phyloP scores from a whole-genome alignment of 2,797 vertebrate species.

The Margarornis squamiger region DNA sequence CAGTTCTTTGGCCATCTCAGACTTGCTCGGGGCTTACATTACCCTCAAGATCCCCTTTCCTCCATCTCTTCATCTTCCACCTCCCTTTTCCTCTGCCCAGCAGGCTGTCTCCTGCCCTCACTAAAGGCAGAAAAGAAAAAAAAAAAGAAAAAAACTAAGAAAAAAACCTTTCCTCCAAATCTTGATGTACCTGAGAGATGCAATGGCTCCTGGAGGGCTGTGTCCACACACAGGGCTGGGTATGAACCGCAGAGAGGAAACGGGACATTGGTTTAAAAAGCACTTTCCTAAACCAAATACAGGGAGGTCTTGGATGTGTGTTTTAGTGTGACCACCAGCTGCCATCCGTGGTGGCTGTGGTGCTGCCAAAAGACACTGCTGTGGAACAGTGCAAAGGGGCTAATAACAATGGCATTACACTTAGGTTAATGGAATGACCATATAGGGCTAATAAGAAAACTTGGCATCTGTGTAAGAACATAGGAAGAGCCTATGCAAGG shows the following conservation, averaged over 20 bases:
- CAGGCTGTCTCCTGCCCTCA: background rate
- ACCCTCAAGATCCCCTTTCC: background rate
- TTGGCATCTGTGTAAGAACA: background rate
- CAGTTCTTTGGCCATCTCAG: background rate
- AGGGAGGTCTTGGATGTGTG: background rate
- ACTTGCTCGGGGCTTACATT: background rate
- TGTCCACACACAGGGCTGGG: background rate
- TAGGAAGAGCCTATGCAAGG: background rate
- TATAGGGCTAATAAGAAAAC: background rate
- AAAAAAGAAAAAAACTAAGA: background rate
- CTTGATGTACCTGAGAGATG: background rate
- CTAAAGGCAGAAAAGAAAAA: background rate
- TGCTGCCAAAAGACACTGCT: background rate
- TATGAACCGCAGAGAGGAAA: background rate
- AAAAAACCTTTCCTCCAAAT: background rate
- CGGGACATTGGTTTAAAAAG: background rate
- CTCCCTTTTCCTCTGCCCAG: background rate
- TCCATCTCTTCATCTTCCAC: background rate
- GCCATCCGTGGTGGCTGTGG: rapidly evolving
- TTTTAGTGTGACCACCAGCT: background rate
- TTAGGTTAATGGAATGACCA: background rate
- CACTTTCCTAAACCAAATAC: background rate
- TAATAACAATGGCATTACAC: background rate
- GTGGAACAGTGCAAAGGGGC: background rate
- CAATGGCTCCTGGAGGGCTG: background rate